Percentiles rank a stretch among this genome's conserved stretches.
Evolutionary conservation across 2,797 vertebrate genomes (phyloP).

Genomic region (Cyclopterus lumpus): DNA sequence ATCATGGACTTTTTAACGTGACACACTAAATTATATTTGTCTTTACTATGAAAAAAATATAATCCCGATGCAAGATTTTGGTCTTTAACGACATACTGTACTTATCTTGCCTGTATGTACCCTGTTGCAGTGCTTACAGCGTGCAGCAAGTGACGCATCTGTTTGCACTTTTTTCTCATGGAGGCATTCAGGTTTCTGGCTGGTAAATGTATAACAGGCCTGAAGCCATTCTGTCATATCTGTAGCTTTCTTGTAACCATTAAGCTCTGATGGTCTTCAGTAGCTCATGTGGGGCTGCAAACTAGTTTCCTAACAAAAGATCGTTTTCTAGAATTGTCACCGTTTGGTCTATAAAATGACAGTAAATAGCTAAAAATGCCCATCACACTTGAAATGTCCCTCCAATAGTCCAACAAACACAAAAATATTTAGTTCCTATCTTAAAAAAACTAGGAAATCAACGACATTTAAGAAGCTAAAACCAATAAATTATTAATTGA

Average conservation of each 20-base stretch:
- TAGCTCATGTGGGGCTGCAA: slow-evolving; percentile 22
- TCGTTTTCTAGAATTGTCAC: not conserved
- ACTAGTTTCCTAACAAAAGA: slow-evolving; percentile 11
- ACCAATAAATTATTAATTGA: not conserved
- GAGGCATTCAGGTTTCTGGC: slow-evolving; percentile 51
- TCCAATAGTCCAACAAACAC: not conserved
- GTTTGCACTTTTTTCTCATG: slow-evolving; percentile 69
- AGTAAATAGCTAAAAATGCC: not conserved
- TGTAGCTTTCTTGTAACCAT: slow-evolving; percentile 42
- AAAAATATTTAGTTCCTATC: not conserved
- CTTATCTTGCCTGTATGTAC: slow-evolving; percentile 18
- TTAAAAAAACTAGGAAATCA: not conserved
- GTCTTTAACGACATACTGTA: not conserved
- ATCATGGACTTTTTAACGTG: not conserved
- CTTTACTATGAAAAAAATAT: not conserved
- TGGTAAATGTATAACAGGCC: slow-evolving; percentile 65
- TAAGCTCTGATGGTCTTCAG: slow-evolving; percentile 32
- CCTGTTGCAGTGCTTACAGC: slow-evolving; percentile 43
- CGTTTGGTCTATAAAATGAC: not conserved
- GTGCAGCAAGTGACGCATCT: slow-evolving; percentile 72
- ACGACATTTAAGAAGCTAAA: not conserved
- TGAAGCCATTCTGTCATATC: slow-evolving; percentile 50
- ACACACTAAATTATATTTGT: not conserved
- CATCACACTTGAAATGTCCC: not conserved
- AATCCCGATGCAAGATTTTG: slow-evolving; percentile 11